phyloP scores from a whole-genome alignment of 2,113 vertebrate genomes.

The Ciconia maguari region DNA sequence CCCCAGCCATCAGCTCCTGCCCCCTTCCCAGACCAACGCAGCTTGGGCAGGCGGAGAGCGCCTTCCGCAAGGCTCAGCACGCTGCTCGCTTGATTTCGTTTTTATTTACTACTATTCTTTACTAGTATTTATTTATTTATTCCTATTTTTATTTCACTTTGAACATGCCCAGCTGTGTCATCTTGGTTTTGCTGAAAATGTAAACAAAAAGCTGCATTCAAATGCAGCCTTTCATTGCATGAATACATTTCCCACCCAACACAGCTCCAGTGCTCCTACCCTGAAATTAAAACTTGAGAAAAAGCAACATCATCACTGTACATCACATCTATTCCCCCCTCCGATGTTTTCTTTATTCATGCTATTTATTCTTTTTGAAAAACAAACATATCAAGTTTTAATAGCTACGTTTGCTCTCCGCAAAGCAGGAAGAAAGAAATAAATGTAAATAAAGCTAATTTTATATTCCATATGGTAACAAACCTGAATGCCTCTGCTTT shows the following conservation, averaged over 20 bases:
- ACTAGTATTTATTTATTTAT: constrained; percentile 61
- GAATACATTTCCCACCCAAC: constrained; percentile 19
- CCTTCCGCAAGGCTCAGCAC: neutral
- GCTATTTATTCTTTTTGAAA: constrained; percentile 34
- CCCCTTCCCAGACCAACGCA: neutral
- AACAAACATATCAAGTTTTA: constrained; percentile 8
- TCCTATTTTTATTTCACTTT: constrained; percentile 65
- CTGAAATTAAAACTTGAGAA: constrained; percentile 31
- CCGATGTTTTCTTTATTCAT: neutral
- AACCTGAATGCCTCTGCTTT: constrained; percentile 26
- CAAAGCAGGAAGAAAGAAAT: neutral
- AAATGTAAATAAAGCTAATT: constrained; percentile 29
- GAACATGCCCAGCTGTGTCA: constrained; percentile 66
- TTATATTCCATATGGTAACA: neutral
- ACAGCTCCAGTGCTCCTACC: neutral
- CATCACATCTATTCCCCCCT: neutral
- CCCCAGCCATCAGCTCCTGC: neutral
- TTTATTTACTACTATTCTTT: constrained; percentile 63
- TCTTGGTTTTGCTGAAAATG: constrained; percentile 61
- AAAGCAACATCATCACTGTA: neutral
- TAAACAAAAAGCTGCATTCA: constrained; percentile 57
- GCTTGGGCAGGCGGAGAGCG: neutral
- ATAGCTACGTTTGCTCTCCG: neutral
- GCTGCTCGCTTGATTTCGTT: neutral
- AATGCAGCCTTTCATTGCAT: constrained; percentile 23